Conservation (phyloP, 2,797 vertebrate genomes). For the Oryzias sinensis region DNA sequence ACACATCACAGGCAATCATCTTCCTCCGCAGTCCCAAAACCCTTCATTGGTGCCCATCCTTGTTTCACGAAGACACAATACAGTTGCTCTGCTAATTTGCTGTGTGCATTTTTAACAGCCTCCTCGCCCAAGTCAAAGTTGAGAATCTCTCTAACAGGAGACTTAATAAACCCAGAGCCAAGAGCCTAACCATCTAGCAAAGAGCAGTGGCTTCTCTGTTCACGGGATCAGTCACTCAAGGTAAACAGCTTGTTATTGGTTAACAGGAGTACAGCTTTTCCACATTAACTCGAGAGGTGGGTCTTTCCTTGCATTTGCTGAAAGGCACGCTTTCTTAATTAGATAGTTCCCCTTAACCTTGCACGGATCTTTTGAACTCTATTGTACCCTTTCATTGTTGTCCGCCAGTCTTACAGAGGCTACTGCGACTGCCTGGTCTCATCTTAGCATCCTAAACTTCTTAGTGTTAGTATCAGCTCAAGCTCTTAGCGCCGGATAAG, state of each 20-base stretch:
- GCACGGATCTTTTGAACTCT: conserved; percentile 69
- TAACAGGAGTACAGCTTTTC: conserved; percentile 46
- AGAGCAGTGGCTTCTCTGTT: conserved; percentile 64
- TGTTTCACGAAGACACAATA: conserved; percentile 69
- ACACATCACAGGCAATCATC: conserved; percentile 82
- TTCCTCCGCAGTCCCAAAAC: conserved; percentile 55
- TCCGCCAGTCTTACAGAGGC: conserved; percentile 72
- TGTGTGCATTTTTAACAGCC: conserved; percentile 78
- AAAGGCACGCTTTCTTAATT: conserved; percentile 70
- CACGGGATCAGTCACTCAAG: conserved; percentile 58
- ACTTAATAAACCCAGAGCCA: conserved; percentile 71
- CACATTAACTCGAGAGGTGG: conserved; percentile 52
- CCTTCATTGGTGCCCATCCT: conserved; percentile 33
- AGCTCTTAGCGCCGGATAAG: conserved; percentile 80
- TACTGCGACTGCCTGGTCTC: conserved; percentile 70
- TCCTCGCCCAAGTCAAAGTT: conserved; percentile 77
- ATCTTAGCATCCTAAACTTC: conserved; percentile 80
- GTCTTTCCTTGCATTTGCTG: conserved; percentile 52
- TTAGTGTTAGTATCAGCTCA: conserved; percentile 81
- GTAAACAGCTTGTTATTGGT: conserved; percentile 69
- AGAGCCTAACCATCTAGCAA: conserved; percentile 59
- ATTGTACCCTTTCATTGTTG: conserved; percentile 78
- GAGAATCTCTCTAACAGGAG: conserved; percentile 69
- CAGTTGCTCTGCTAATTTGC: conserved; percentile 77
- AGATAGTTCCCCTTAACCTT: conserved; percentile 73